Base-by-base conservation (phyloP, 2,888 invertebrate genomes). In the Malachius bipustulatus region DNA sequence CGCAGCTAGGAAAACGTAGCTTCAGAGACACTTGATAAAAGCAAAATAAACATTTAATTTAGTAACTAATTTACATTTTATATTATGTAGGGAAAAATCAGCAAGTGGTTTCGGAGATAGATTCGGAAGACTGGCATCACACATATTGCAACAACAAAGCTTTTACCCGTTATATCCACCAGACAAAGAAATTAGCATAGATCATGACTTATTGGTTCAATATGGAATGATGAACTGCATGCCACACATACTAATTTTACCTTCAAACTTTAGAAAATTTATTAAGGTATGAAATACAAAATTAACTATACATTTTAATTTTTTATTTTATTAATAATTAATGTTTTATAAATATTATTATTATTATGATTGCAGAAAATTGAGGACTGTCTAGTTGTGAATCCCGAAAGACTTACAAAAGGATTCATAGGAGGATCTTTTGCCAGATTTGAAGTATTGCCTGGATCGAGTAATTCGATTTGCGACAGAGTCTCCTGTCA, bases 91-190 rank as follows among this genome's bases (percentile, higher is more conserved):
- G n/a, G n/a, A n/a, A n/a, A n/a, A n/a, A n/a, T n/a, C n/a, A n/a
- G n/a, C n/a, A n/a, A n/a, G 24, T 19, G n/a, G 24, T n/a, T 8
- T 6, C 4, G 30, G 11, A 2, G 87, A 90, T 56, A 76, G 87
- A 49, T 63, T 90, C 42, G 73, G 77, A 16, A 76, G 90, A 4
- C 63, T 87, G 29, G 76, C 81, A 10, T 66, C 70, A 13, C 82
- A 90, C 62, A 59, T 91, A 27, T 52, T 90, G 19, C 63, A 70
- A 42, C 93, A 93, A 61, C 76, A 77, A 50, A 74, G 75, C 43
- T 84, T 82, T 59, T 87, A 84, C 61, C 90, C 93, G 2, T 62
- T 90, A 35, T 78, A 79, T 61, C 88, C 89, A 36, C 71, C 82
- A 8, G 63, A 71, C 30, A 66, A 69, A 41, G 75, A 75, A 36